A percentile compares a stretch with the other conserved stretches of the same genome.
Evolutionary conservation across 2,113 vertebrate species (phyloP).

Genomic region (Numenius arquata): DNA sequence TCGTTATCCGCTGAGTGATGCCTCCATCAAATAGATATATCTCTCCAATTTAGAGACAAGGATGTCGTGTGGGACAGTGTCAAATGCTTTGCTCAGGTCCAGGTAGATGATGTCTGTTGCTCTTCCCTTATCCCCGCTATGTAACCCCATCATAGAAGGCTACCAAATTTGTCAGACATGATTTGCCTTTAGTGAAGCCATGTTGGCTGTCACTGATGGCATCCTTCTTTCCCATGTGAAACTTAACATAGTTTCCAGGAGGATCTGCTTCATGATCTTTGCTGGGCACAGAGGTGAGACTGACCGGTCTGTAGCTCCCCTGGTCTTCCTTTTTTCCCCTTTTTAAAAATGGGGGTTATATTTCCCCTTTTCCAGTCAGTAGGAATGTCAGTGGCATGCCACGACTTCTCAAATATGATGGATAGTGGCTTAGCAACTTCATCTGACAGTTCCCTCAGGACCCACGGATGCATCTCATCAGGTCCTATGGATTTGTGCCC

Average conservation of each 20-base stretch:
- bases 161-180: neutral
- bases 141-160: neutral
- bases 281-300: neutral
- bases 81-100: neutral
- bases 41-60: neutral
- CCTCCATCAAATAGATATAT: neutral
- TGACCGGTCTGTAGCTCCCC: neutral
- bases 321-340: no score
- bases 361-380: neutral
- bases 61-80: neutral
- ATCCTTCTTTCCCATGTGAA: neutral
- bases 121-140: neutral
- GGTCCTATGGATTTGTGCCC: neutral
- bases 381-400: neutral
- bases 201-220: neutral
- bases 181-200: neutral
- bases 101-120: neutral
- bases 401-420: neutral
- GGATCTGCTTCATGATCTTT: neutral
- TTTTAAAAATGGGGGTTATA: neutral
- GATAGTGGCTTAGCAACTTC: neutral
- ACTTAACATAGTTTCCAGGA: neutral
- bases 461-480: neutral
- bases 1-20: neutral
- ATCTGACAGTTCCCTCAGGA: neutral